Percentiles rank a stretch among this genome's conserved stretches.
These are phyloP conservation scores for Thera britannica DNA, from an alignment of 2,888 invertebrate genomes.

Conservation along the genomic window DNA sequence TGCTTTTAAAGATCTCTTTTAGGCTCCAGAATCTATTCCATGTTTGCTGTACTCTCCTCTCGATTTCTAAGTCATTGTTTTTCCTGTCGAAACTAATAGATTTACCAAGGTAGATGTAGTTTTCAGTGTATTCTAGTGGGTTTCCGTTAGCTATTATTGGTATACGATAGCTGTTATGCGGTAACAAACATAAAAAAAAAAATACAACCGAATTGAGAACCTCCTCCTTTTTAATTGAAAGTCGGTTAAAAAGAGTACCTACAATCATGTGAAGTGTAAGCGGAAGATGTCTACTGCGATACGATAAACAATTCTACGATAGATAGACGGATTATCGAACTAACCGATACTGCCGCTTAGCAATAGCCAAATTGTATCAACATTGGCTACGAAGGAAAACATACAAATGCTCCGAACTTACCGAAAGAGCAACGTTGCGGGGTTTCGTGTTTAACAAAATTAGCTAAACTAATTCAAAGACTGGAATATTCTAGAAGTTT, in stretches of 20 bases:
- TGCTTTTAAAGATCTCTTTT: no score
- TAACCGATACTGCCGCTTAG: conserved; percentile 5
- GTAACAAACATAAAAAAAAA: no score
- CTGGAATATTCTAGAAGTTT: conserved; percentile 35
- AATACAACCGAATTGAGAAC: no score
- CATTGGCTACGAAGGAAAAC: conserved; percentile 18
- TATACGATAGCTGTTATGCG: no score
- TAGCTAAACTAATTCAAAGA: conserved; percentile 37
- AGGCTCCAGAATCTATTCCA: no score
- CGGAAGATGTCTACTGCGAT: conserved; percentile 1
- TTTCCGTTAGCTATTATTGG: no score
- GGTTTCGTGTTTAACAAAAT: conserved; percentile 36
- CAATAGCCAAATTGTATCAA: not conserved
- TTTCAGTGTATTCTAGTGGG: no score
- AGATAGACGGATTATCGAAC: conserved; percentile 9
- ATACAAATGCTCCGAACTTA: conserved; percentile 21
- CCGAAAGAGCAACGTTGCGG: conserved; percentile 20
- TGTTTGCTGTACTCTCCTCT: no score
- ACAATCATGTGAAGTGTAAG: not conserved
- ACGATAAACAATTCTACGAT: conserved; percentile 6
- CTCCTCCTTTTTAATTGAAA: no score
- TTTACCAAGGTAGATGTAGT: no score
- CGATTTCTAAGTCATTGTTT: no score
- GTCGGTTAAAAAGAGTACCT: not conserved
- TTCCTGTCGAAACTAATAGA: no score